Base-by-base conservation (phyloP, 2,113 vertebrate genomes). In the Oxygymnocypris stewartii region DNA sequence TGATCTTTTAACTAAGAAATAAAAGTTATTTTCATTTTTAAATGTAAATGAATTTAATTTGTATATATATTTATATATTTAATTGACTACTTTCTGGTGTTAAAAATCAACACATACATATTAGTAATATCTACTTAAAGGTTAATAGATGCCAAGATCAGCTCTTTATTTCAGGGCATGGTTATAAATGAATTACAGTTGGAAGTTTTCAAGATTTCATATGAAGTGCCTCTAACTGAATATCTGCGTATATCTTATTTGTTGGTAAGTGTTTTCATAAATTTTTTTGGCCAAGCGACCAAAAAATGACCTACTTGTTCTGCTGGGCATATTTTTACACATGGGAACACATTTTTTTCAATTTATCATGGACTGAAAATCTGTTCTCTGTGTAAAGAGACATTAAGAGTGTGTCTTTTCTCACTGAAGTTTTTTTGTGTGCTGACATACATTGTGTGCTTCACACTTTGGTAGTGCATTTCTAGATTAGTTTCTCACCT, bases 321-420 rank as follows among this genome's bases (percentile, higher is more conserved):
- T 25, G n/a, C n/a, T 1, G 20, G 12, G 42, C n/a, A 28, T 11
- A 28, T 76, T 47, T 47, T 76, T n/a, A 76, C 40, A 47, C 74
- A 28, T 49, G 74, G 74, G 0, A 5, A 49, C 3, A 5, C 42
- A 7, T 76, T 44, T 4, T 4, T 49, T 76, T 47, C n/a, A 76
- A 49, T 76, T 76, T 25, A 76, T 4, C 74, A 49, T 76, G 12
- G 6, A 16, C 40, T 13, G 40, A 75, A 75, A 44, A 44, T 75
- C 73, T 49, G 74, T 14, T 49, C n/a, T 49, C 42, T 49, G 12
- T 25, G 12, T 47, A 47, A 76, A 49, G 42, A 76, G 74, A 28
- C 42, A 9, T 49, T 76, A 76, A 76, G 42, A 76, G 14, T 74
- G 69, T 76, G 47, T 78, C 25, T 78, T 54, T 54, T 54, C 76